Evolutionary conservation across 2,888 invertebrate species (phyloP).

Genomic region (Stenurella melanura): DNA sequence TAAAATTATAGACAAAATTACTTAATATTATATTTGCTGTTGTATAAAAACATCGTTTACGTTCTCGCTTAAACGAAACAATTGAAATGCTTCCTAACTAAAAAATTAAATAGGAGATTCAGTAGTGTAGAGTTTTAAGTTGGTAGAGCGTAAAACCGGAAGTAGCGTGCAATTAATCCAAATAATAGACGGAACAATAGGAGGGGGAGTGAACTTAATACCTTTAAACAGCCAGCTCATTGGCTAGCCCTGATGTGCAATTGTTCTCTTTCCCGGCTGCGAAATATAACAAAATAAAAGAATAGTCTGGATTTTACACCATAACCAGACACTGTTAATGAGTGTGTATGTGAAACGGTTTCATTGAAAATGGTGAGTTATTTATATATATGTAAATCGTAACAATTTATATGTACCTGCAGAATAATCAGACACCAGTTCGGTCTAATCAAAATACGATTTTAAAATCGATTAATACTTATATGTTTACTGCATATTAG

Average conservation of each 20-base stretch:
- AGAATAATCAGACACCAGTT: not conserved
- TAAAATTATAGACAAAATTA: too few relatives aligned
- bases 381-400: not conserved
- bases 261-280: slow-evolving; percentile 60
- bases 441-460: not conserved
- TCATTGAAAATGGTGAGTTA: slow-evolving; percentile 43
- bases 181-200: slow-evolving; percentile 66
- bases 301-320: slow-evolving; percentile 53
- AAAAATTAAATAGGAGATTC: slow-evolving; percentile 43
- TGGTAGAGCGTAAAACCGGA: slow-evolving; percentile 65
- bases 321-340: slow-evolving; percentile 29
- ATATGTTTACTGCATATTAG: too few relatives aligned
- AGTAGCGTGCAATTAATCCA: slow-evolving; percentile 67
- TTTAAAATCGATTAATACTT: not conserved
- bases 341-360: slow-evolving; percentile 44
- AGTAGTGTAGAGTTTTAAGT: slow-evolving; percentile 49
- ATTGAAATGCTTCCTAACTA: slow-evolving; percentile 38
- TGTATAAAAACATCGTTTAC: not conserved
- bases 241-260: slow-evolving; percentile 58
- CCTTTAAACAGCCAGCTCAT: slow-evolving; percentile 50
- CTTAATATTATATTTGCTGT: too few relatives aligned
- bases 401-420: not conserved
- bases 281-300: slow-evolving; percentile 59
- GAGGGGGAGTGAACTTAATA: slow-evolving; percentile 54
- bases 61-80: slow-evolving; percentile 22